Evolutionary conservation across 2,888 invertebrate species (phyloP).

Genomic region (Lomographa bimaculata): DNA sequence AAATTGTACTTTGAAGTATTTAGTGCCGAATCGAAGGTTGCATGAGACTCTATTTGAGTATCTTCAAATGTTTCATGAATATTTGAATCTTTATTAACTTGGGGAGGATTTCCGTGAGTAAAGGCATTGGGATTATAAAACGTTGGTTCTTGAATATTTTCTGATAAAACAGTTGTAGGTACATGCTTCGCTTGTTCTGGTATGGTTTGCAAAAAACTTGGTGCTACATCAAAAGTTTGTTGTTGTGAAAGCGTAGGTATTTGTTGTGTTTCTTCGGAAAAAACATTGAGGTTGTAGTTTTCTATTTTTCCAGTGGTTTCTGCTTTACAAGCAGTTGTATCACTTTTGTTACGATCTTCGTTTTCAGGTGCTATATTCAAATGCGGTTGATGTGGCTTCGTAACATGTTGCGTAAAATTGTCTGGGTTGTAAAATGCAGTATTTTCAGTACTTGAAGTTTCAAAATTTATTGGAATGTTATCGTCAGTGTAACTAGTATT

Average conservation of each 20-base stretch:
- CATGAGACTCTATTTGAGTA: not conserved
- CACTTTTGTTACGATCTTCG: not conserved
- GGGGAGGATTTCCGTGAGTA: not conserved
- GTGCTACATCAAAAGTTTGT: not conserved
- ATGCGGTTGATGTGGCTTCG: not conserved
- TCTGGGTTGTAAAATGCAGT: constrained; percentile 13
- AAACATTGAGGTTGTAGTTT: constrained; percentile 7
- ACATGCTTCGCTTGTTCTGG: not conserved
- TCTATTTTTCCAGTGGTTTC: constrained; percentile 1
- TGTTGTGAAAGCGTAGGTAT: constrained; percentile 2
- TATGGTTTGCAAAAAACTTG: constrained; percentile 2
- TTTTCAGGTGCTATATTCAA: constrained; percentile 1
- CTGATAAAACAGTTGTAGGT: not conserved
- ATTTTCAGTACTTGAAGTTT: constrained; percentile 6
- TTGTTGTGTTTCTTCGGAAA: constrained; percentile 5
- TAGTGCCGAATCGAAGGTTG: constrained; percentile 7
- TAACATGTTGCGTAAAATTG: constrained; percentile 7
- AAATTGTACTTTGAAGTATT: constrained; percentile 17
- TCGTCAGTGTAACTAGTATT: constrained; percentile 16
- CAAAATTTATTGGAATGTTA: constrained; percentile 25
- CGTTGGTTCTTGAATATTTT: not conserved
- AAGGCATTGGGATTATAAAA: constrained; percentile 13
- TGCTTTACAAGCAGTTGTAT: not conserved
- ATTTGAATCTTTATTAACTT: not conserved
- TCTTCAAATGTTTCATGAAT: not conserved